These are phyloP conservation scores for Pyxicephalus adspersus DNA, from an alignment of 2,113 vertebrate genomes.

Conservation along the genomic window DNA sequence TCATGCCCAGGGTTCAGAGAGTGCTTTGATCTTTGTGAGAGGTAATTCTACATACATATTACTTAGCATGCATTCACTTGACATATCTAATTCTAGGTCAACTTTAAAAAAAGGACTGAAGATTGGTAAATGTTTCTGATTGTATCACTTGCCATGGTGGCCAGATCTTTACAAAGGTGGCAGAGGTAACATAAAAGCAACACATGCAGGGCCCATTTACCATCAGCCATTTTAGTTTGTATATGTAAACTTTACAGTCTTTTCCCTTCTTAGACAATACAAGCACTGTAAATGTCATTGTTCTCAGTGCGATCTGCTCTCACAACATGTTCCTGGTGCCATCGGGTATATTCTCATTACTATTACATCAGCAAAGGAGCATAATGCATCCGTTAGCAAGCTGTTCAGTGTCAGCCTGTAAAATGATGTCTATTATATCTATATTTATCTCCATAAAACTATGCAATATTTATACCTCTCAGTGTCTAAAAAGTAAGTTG, in stretches of 20 bases:
- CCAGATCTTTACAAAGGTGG: too few relatives aligned
- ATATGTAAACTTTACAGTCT: background rate
- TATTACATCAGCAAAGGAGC: background rate
- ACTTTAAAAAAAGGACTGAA: too few relatives aligned
- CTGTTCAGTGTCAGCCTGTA: background rate
- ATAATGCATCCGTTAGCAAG: background rate
- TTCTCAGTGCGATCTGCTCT: background rate
- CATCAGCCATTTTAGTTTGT: background rate
- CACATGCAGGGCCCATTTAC: too few relatives aligned
- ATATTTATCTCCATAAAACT: constrained; percentile 1
- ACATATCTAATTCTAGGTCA: too few relatives aligned
- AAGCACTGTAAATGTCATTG: background rate
- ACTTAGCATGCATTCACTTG: too few relatives aligned
- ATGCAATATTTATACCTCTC: background rate
- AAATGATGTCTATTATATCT: constrained; percentile 4
- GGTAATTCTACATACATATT: too few relatives aligned
- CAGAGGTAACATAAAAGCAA: too few relatives aligned
- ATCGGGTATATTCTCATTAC: background rate
- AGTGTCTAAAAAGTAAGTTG: too few relatives aligned
- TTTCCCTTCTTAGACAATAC: background rate
- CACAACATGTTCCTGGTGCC: background rate
- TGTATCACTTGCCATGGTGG: too few relatives aligned
- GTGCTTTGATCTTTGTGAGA: too few relatives aligned
- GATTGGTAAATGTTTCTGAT: too few relatives aligned
- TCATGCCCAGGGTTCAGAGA: too few relatives aligned